Base-by-base conservation (phyloP, 2,113 vertebrate species). In the Propithecus coquereli region DNA sequence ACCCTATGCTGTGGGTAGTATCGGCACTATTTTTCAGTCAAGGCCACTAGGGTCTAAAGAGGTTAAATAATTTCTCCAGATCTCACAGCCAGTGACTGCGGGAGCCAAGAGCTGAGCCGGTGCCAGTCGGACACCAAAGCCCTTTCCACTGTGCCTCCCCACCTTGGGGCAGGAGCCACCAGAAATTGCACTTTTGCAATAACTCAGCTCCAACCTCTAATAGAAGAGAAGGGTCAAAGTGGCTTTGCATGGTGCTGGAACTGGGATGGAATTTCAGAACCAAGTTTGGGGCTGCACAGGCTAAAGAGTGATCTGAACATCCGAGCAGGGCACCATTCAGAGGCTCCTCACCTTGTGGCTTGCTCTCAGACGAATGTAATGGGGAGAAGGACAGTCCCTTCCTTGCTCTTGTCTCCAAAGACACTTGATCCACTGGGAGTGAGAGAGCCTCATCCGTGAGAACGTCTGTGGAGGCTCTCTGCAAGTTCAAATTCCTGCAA, bases 301-400 rank as follows among this genome's bases (percentile, higher is more conserved):
- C 22, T 11, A 0, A 22, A 17, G 2, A 34, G 66, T n/a, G 82
- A 16, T 57, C 6, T 57, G 2, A 43, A 5, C 13, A 59, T 18
- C 0, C 0, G 63, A 85, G 14, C 14, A 57, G 37, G 79, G 11
- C 10, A 1, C 34, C 11, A 3, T 8, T 40, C 23, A 0, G 57
- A 61, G 9, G 54, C 2, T 0, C 20, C 74, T 45, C 8, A 0
- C 40, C 30, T 25, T 18, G 32, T 0, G 14, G 4, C 30, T 37
- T n/a, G 20, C 40, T 93, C 20, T 37, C 16, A 9, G 83, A 27
- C 1, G 2, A 47, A 1, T 0, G 0, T 8, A 27, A 23, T 23
- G 27, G 27, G 37, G 30, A 73, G 40, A 57, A 82, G 13, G 3
- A 14, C 34, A 20, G 14, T 20, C 45, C 61, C 30, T 45, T 45